Evolutionary conservation across 64 coral and sea anemone species (phyloP).

Genomic region (Montipora sp.): DNA sequence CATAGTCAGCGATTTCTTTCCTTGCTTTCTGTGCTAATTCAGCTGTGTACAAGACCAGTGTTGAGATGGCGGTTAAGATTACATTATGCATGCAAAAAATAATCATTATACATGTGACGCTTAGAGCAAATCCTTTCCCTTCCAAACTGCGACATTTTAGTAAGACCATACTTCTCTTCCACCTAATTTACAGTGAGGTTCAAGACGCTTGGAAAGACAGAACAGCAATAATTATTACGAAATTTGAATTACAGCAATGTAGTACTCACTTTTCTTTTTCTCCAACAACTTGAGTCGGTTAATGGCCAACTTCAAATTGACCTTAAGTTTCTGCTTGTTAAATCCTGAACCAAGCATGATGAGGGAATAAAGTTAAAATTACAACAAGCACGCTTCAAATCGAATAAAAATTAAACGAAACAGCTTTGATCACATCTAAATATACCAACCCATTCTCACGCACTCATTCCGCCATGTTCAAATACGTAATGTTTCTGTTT

Average conservation of each 20-base stretch:
- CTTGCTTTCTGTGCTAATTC: constrained; percentile 93
- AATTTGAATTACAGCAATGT: background rate
- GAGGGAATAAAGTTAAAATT: background rate
- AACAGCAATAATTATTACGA: background rate
- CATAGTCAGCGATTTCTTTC: constrained; percentile 96
- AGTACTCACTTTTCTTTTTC: constrained; percentile 96
- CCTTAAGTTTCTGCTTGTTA: constrained; percentile 95
- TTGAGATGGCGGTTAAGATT: background rate
- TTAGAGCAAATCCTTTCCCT: background rate
- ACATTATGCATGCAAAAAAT: background rate
- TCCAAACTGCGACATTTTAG: background rate
- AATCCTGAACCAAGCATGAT: constrained; percentile 83
- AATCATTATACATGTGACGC: background rate
- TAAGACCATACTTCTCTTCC: no score
- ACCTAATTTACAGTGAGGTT: no score
- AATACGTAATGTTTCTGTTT: constrained; percentile 52
- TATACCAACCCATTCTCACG: constrained; percentile 41
- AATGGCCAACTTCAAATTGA: constrained; percentile 90
- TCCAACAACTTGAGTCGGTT: constrained; percentile 96
- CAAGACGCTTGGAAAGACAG: background rate
- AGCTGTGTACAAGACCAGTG: constrained; percentile 52
- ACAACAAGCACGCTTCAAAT: background rate
- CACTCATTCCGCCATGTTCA: constrained; percentile 35
- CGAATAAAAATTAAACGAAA: background rate
- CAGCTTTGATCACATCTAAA: constrained; percentile 30